Evolutionary conservation across 2,113 vertebrate species (phyloP).

Genomic region (Hippotragus niger): DNA sequence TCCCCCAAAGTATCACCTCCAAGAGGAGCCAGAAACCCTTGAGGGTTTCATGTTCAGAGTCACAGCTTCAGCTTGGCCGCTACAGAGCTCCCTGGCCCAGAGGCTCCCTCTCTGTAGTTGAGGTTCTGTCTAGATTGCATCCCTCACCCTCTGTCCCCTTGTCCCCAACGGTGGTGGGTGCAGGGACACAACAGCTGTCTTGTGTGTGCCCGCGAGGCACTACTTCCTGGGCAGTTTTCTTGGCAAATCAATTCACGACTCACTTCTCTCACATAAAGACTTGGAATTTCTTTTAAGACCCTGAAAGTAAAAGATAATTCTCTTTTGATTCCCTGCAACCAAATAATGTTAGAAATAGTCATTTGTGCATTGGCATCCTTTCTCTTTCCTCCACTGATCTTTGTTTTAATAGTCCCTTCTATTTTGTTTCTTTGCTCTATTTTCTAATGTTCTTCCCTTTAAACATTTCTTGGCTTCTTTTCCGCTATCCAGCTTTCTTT

Average conservation of each 20-base stretch:
- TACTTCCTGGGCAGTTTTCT: background rate
- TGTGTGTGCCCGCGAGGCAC: background rate
- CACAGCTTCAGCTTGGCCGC: background rate
- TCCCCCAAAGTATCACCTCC: background rate
- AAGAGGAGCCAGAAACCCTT: background rate
- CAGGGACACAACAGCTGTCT: accelerated
- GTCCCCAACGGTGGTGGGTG: accelerated
- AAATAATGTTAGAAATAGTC: background rate
- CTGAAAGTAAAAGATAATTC: background rate
- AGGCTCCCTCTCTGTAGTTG: accelerated
- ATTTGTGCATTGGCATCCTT: background rate
- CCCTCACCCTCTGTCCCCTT: accelerated
- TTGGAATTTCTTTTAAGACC: background rate
- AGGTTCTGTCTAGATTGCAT: background rate
- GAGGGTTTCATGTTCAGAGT: too few relatives aligned
- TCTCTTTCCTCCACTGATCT: background rate
- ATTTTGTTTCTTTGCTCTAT: conserved; percentile 32
- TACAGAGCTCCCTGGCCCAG: background rate
- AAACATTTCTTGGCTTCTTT: background rate
- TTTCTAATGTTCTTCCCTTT: background rate
- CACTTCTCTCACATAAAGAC: background rate
- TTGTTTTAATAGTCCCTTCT: background rate
- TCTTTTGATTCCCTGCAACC: background rate
- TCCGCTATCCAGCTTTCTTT: background rate
- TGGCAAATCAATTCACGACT: background rate